Conservation (phyloP, 2,113 vertebrate species). For the Saguinus imperator region DNA sequence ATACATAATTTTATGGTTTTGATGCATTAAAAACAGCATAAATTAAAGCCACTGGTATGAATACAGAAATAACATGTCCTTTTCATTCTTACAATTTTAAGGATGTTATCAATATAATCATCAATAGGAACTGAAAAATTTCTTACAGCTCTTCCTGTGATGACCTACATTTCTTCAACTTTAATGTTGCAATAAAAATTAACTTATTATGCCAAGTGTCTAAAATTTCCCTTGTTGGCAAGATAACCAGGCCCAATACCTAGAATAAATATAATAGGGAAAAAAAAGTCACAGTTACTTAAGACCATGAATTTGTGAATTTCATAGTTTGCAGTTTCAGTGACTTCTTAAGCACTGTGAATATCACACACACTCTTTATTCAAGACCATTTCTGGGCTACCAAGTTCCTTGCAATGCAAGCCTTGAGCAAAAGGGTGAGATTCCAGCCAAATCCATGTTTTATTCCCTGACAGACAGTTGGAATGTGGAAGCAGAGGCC, state of each 20-base stretch:
- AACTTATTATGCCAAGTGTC: background rate
- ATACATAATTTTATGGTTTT: background rate
- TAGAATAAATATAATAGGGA: background rate
- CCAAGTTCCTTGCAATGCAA: background rate
- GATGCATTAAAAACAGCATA: background rate
- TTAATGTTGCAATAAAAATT: background rate
- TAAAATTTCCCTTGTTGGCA: background rate
- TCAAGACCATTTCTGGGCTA: too few species aligned
- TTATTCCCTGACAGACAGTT: background rate
- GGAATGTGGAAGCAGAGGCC: background rate
- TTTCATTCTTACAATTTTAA: background rate
- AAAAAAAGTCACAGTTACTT: background rate
- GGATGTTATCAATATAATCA: background rate
- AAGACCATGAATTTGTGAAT: background rate
- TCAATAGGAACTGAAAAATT: background rate
- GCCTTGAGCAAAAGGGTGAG: background rate
- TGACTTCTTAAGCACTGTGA: background rate
- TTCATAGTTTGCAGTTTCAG: background rate
- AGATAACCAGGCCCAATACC: background rate
- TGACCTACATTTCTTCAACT: background rate
- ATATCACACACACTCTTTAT: background rate
- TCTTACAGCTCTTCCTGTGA: background rate
- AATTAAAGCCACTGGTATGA: background rate
- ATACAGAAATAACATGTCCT: background rate
- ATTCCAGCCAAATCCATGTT: background rate